Evolutionary conservation across 2,113 vertebrate species (phyloP), one percentile per base, ranked within the genome.

Genomic region (Patagioenas fasciata): DNA sequence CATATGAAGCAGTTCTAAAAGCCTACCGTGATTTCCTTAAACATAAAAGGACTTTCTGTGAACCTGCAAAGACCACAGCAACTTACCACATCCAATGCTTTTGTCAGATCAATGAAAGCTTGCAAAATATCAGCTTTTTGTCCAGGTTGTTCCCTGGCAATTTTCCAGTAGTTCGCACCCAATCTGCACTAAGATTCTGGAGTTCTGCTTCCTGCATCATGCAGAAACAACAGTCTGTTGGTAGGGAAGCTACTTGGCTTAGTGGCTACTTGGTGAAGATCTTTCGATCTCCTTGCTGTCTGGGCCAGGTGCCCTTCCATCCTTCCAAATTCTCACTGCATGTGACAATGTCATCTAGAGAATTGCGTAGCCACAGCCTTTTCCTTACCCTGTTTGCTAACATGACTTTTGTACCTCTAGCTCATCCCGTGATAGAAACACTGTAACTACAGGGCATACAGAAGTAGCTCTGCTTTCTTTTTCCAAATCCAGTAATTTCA

Each of bases 361-460:
- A 2, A 1, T 32, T 26, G 31, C 0, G 0, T 20, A 85, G 21
- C 36, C 51, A 34, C 38, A 42, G 9, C 24, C 26, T 47, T 56
- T 44, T 72, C 53, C 23, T 77, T 66, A 71, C 10, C 40, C 72
- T 50, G 16, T 61, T 66, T 51, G 14, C 50, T 51, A 51, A 51
- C 25, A 32, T 31, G 13, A 44, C 32, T 38, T 78, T 28, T 34
- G 17, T 14, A 74, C 19, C n/a, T 40, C 25, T 48, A 54, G n/a
- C 15, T 28, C 15, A 48, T 36, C 29, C 47, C 78, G 10, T 11
- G 17, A 53, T 28, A 66, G 38, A 34, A 26, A 61, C 16, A 42
- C 21, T 20, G 38, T 42, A 60, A 56, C 79, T 83, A 67, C 5
- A 24, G 2, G 2, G 31, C 73, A 73, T 58, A 54, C n/a, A 88